Evolutionary conservation across 2,113 vertebrate species (phyloP), one percentile per base, ranked within the genome.

Genomic region (Lycocorax pyrrhopterus): DNA sequence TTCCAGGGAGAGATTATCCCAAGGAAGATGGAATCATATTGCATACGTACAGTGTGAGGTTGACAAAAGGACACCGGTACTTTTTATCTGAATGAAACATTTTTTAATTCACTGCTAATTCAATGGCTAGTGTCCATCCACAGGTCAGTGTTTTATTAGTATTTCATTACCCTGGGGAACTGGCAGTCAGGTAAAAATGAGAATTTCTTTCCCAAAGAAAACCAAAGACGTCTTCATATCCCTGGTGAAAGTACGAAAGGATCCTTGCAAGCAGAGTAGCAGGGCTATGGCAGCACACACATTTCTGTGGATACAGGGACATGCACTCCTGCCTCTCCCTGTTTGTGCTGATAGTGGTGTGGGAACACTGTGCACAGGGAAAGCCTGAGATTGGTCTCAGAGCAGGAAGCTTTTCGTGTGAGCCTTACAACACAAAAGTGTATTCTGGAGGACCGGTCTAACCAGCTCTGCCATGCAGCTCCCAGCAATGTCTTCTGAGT

Each of bases 351-450:
- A 59, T 59, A 26, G 58, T 79, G 17, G 1, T 3, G 2, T 46
- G 47, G 47, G 23, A 82, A 16, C 17, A 10, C 12, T 2, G 3
- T 27, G 21, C 20, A 13, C 1, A 3, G 5, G 12, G 7, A 60
- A 30, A 6, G 4, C 35, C 39, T 3, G 9, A 47, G 20, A 13
- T 0, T 11, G 8, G 10, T 17, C 12, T 41, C 10, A 46, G 39
- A 2, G 1, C 4, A 2, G 49, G 52, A 44, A 59, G 15, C 11
- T 82, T 56, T 77, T 32, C 13, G 15, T 58, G 41, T 6, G 55
- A 62, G 22, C 6, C 1, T 30, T 75, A 44, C 53, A 85, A 37
- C 35, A 13, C 11, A 37, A 3, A 53, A 29, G 3, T 14, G 25
- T 17, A 7, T 39, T 68, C n/a, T 33, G 21, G 26, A 60, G 18